Evolutionary conservation across 2,888 invertebrate genomes (phyloP), one percentile per base, ranked within the genome.

Genomic region (Camponotus fellah): DNA sequence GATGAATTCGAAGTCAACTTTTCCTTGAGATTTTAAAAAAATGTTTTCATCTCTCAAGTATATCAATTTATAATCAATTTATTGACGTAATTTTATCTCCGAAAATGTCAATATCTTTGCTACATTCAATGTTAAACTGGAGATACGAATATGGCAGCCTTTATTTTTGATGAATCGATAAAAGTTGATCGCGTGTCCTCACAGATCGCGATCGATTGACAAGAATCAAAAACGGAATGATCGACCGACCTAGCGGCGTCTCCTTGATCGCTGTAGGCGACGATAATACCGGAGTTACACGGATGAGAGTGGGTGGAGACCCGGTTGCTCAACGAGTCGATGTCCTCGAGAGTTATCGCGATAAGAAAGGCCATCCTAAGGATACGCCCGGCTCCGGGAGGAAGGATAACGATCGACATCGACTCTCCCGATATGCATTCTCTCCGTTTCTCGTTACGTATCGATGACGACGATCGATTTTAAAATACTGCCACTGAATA

Each of bases 321-420:
- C 91, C 86, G 8, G 91, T 94, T 94, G 92, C 93, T 92, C 91
- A 93, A 92, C 92, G 86, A 91, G 86, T 77, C 85, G 86, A 94
- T 94, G 94, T 94, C 94, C 94, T 94, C 94, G 93, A 91, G 92
- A 92, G 92, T 92, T 93, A 93, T 93, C 92, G 89, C 91, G 94
- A 94, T 94, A 93, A 94, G 93, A 93, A 93, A 94, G 93, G 93
- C 93, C 94, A 94, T 94, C 94, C 93, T 93, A 92, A 93, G 93
- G 94, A 94, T 93, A 94, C 92, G 92, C 92, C 92, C 90, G 91
- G 86, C 91, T 91, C 87, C 89, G 88, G 87, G 86, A 91, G 88
- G 87, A 84, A 90, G 84, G 91, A 90, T 90, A 89, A 90, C 71
- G 69, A 91, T 91, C 91, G 83, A 87, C 90, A 86, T 89, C 88